Percentiles rank a stretch among this genome's conserved stretches.
phyloP scores from a whole-genome alignment of 92 coral and sea anemone species.

The Heteractis magnifica region DNA sequence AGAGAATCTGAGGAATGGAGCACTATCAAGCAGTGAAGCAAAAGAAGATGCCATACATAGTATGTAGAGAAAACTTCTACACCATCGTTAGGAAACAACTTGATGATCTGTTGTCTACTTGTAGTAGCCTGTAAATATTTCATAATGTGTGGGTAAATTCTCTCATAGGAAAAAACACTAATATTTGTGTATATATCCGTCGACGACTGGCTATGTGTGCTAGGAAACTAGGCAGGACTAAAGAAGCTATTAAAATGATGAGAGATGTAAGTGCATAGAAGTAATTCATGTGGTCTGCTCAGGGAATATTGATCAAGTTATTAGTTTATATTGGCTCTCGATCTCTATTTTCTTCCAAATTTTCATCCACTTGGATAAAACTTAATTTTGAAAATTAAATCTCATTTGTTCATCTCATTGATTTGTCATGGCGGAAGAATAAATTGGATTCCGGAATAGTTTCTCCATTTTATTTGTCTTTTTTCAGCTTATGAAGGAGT shows the following conservation, averaged over 20 bases:
- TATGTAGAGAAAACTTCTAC: slow-evolving; percentile 26
- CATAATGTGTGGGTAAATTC: neutral
- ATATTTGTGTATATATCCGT: slow-evolving; percentile 89
- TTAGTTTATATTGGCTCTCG: neutral
- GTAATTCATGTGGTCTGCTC: neutral
- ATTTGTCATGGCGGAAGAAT: neutral
- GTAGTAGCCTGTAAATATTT: neutral
- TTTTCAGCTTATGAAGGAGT: slow-evolving; percentile 92
- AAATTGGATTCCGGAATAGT: too few relatives aligned
- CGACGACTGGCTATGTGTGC: slow-evolving; percentile 98
- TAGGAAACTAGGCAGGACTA: slow-evolving; percentile 85
- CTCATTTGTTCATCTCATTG: too few relatives aligned
- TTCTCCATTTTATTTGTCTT: neutral
- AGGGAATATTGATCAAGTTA: neutral
- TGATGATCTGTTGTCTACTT: neutral
- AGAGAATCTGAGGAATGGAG: slow-evolving; percentile 67
- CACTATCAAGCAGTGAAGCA: slow-evolving; percentile 48
- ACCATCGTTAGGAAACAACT: neutral
- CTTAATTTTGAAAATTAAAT: too few relatives aligned
- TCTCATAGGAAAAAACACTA: slow-evolving; percentile 87
- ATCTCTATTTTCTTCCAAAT: too few relatives aligned
- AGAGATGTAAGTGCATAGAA: slow-evolving; percentile 77
- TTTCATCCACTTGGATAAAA: too few relatives aligned
- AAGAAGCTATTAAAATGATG: slow-evolving; percentile 98
- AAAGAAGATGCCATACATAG: slow-evolving; percentile 94